Evolutionary conservation across 2,113 vertebrate species (phyloP), one percentile per base, ranked within the genome.

Genomic region (Manacus vitellinus): DNA sequence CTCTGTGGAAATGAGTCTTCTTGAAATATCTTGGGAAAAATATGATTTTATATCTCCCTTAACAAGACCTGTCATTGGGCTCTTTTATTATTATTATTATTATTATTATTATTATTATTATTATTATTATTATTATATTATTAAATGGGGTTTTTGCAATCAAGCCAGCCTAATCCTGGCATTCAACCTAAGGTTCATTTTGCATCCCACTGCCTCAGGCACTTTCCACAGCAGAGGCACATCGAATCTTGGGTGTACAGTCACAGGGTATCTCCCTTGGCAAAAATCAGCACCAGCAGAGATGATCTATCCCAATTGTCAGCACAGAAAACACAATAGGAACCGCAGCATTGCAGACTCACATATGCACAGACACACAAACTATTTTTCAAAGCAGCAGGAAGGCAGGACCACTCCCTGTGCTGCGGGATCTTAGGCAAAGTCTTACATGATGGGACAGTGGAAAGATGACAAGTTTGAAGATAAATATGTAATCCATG

Each of bases 181-280:
- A 66, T 47, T 58, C 18, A 17, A 11, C 20, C 14, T 59, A 28
- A 82, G 63, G 22, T 20, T 35, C 4, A 23, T 47, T 55, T 67
- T 81, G 54, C 35, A 70, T 15, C 61, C 54, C 68, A 10, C 24
- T 30, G 6, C 52, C 10, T 37, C 22, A 54, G n/a, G 20, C n/a
- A 59, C 9, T 59, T 66, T 59, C 44, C 18, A 17, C 18, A 54
- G 28, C 20, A 39, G 5, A 54, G 28, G 10, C 14, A 17, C 2
- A 4, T 16, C 8, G 14, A 9, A 21, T 3, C n/a, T 35, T 11
- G n/a, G 37, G 19, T 6, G 2, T 30, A 5, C 8, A 8, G 2
- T 37, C 35, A 27, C 17, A 27, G 44, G 6, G 8, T 15, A 23
- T 23, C 7, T 47, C 16, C 24, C 37, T 18, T 27, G 12, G 41